These are phyloP conservation scores for Sebastes oblongus DNA, from an alignment of 2,797 vertebrate genomes.

Conservation along the genomic window DNA sequence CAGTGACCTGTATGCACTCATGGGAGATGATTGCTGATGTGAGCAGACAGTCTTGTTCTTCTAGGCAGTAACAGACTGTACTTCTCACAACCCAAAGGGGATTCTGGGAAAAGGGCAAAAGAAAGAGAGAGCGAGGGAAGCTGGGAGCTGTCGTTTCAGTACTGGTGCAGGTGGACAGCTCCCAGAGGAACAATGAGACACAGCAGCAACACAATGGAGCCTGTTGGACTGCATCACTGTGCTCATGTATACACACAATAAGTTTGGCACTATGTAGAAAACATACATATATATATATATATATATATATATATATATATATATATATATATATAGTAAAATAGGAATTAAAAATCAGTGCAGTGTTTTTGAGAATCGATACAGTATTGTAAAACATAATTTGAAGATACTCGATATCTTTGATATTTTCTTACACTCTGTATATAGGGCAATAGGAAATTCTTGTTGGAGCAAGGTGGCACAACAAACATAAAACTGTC, in stretches of 20 bases:
- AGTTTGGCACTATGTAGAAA: neutral
- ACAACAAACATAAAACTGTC: neutral
- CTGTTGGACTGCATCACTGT: neutral
- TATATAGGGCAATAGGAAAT: too few species aligned
- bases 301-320: too few species aligned
- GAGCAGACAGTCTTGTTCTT: neutral
- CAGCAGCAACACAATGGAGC: neutral
- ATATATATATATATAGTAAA: too few species aligned
- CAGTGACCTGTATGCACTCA: slow-evolving; percentile 7
- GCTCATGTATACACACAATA: neutral
- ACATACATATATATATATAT: too few species aligned
- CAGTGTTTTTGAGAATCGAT: too few species aligned
- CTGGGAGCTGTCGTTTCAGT: slow-evolving; percentile 29
- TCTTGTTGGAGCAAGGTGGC: neutral
- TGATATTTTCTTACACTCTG: too few species aligned
- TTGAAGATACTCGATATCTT: too few species aligned
- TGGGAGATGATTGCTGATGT: slow-evolving; percentile 7
- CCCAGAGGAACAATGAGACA: slow-evolving; percentile 15
- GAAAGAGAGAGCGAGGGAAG: neutral
- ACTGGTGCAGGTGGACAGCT: slow-evolving; percentile 42
- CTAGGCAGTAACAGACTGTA: neutral
- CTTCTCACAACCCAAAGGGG: neutral
- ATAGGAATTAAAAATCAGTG: too few species aligned
- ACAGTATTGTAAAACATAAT: too few species aligned
- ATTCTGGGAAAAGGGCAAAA: neutral